A percentile compares a stretch with the other conserved stretches of the same genome.
Conservation (phyloP, 2,888 invertebrate species). For the Pollenia griseotomentosa region DNA sequence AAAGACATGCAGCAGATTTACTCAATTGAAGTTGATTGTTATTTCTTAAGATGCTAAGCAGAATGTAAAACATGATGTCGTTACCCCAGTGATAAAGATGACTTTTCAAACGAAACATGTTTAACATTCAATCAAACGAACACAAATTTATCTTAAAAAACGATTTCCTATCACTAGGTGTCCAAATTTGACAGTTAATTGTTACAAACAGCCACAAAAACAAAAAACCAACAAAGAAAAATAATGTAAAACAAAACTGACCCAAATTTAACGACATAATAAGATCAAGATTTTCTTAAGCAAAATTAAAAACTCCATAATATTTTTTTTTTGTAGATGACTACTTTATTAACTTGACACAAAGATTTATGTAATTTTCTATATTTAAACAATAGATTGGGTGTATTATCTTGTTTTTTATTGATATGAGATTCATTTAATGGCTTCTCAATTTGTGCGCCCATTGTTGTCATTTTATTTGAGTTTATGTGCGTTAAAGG, state of each 20-base stretch:
- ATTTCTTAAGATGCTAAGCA: too few relatives aligned
- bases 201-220: not conserved
- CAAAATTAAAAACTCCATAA: not conserved
- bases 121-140: too few relatives aligned
- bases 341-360: not conserved
- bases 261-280: not conserved
- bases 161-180: too few relatives aligned
- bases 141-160: too few relatives aligned
- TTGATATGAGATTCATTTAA: too few relatives aligned
- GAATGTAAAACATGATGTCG: too few relatives aligned
- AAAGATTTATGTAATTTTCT: not conserved
- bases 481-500: too few relatives aligned
- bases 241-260: not conserved
- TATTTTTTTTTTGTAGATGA: not conserved
- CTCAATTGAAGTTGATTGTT: too few relatives aligned
- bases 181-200: not conserved
- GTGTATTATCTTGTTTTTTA: not conserved
- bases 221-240: not conserved
- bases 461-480: slow-evolving; percentile 15
- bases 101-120: too few relatives aligned
- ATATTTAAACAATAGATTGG: not conserved
- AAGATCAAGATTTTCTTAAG: not conserved
- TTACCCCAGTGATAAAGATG: too few relatives aligned
- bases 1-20: too few relatives aligned
- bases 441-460: not conserved